Base-by-base conservation (phyloP, 2,113 vertebrate species). In the Paratilapia polleni region DNA sequence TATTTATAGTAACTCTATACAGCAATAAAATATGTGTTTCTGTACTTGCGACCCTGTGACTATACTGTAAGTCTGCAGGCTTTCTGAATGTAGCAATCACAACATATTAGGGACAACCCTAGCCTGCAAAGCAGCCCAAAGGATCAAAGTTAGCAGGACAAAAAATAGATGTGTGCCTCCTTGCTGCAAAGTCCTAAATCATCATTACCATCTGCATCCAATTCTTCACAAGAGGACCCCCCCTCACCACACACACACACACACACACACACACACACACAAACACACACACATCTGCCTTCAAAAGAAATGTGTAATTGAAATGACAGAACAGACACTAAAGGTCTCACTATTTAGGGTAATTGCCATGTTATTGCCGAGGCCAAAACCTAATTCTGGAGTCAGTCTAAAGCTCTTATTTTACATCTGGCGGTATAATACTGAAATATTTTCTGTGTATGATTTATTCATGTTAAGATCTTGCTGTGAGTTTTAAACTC, bases 131-230 rank as follows among this genome's bases (percentile, higher is more conserved):
- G 76, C 54, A 47, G 36, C 68, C 56, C 8, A 38, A 47, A 79
- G 17, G 14, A 87, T 62, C 60, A 68, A 90, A 47, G 22, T 70
- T 63, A 85, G 66, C 76, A 54, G n/a, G 54, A 38, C 20, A 59
- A 61, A 57, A 49, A 61, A 52, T 68, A 24, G 57, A 84, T 26
- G 52, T n/a, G n/a, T 31, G 17, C 31, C 77, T 77, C 80, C 31
- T 64, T 88, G 52, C 78, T 87, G 47, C 66, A 70, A 54, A 89
- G 78, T 61, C 78, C 8, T 78, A 86, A 84, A 90, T 86, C 68
- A 82, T 88, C 68, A 85, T 80, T 73, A 34, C 63, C 88, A 91
- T 91, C 90, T 92, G 92, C 76, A 88, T 62, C 56, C 43, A 90
- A 85, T 85, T 56, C 54, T 87, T 86, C 5, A 1, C 41, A 38